Base-by-base conservation (phyloP, 37 sponge, comb jelly and placozoan genomes). In the Ephydatia muelleri region DNA sequence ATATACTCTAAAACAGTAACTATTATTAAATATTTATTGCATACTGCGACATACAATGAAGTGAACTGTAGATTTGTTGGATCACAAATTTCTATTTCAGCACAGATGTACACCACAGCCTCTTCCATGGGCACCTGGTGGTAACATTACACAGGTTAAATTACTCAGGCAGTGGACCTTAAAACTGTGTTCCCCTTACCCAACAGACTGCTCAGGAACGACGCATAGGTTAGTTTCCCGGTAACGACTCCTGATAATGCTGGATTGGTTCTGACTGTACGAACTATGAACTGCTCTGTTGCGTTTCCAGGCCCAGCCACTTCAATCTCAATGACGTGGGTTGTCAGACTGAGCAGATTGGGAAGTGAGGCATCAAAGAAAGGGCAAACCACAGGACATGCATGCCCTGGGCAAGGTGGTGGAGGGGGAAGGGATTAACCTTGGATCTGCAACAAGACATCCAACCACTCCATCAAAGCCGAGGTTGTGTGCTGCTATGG, bases 401-500 rank as follows among this genome's bases (percentile, higher is more conserved):
- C n/a, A n/a, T n/a, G n/a, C n/a, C n/a, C n/a, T n/a, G n/a, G n/a
- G n/a, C n/a, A n/a, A n/a, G n/a, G n/a, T n/a, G n/a, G n/a, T n/a
- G n/a, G n/a, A n/a, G n/a, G n/a, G n/a, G n/a, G n/a, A n/a, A n/a
- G n/a, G n/a, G n/a, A 0, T 82, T 76, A 33, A 92, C 96, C 83
- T 87, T 65, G 96, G 96, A 77, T 90, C 94, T 37, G 94, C 91
- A 8, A 94, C 85, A 5, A 94, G 76, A 36, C 88, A 80, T 9
- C 94, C 94, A 0, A 79, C 32, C 8, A 88, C 88, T 71, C 85
- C 82, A 78, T 87, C 91, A 88, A 94, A 94, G 31, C 94, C 91
- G n/a, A 94, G 88, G 57, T 90, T 94, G 81, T 97, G 97, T 6
- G 95, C 97, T 31, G 95, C 93, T 26, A 97, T 85, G 33, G 95